phyloP scores from a whole-genome alignment of 30 jellyfish, hydroid and myxozoan species.

The Aurelia sp. region DNA sequence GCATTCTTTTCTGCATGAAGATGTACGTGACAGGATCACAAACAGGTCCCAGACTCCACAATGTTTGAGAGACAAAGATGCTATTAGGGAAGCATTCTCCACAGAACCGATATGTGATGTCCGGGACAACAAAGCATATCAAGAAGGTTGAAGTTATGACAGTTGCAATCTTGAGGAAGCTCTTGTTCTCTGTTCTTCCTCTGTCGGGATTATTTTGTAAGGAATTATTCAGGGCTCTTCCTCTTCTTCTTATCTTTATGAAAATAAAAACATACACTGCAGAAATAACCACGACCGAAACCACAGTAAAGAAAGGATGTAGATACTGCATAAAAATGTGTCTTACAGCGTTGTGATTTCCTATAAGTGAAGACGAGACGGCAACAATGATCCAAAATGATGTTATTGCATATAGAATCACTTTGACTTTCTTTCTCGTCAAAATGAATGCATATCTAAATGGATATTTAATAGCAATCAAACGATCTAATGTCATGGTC shows the following conservation, averaged over 20 bases:
- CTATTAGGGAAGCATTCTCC: background rate
- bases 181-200: background rate
- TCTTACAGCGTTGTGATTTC: background rate
- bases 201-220: too few species aligned
- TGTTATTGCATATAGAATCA: background rate
- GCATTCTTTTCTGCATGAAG: background rate
- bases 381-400: background rate
- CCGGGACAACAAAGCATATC: background rate
- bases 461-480: background rate
- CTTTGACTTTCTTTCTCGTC: background rate
- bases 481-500: background rate
- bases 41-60: background rate
- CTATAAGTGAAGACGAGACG: background rate
- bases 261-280: background rate
- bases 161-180: background rate
- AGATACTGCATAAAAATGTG: background rate
- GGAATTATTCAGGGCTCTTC: background rate
- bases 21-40: background rate
- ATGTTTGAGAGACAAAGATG: background rate
- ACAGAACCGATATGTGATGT: background rate
- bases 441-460: background rate
- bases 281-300: background rate
- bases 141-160: background rate
- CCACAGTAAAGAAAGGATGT: background rate
- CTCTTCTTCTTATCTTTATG: background rate